A percentile compares a stretch with the other conserved stretches of the same genome.
These are phyloP conservation scores for Cyphomyrus plagiostoma DNA, from an alignment of 2,113 vertebrate species.

Conservation along the genomic window DNA sequence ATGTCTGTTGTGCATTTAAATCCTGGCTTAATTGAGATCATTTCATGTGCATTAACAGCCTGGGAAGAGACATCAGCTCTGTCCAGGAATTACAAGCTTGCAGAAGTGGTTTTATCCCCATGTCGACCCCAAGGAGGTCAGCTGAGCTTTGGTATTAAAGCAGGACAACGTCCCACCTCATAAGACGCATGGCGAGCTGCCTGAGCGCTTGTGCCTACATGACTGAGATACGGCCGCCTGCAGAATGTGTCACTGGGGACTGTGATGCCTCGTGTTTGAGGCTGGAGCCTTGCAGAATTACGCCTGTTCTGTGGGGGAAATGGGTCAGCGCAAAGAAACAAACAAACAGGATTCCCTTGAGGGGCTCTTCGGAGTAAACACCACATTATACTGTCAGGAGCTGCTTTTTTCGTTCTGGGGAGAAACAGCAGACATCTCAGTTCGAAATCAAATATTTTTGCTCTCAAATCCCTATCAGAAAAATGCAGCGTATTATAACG, in stretches of 20 bases:
- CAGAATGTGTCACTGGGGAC: not conserved
- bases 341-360: not conserved
- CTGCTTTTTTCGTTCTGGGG: not conserved
- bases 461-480: not conserved
- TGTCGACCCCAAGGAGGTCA: not conserved
- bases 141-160: slow-evolving; percentile 7
- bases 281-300: not conserved
- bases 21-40: not conserved
- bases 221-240: not conserved
- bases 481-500: not conserved
- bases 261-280: not conserved
- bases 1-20: not conserved
- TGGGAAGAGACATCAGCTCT: not conserved
- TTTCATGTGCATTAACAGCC: not conserved
- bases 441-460: not conserved
- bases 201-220: not conserved
- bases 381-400: not conserved
- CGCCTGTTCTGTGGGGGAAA: not conserved
- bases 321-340: not conserved
- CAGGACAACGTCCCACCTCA: not conserved
- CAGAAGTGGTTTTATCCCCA: not conserved
- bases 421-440: not conserved
- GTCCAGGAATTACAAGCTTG: not conserved
- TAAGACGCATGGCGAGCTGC: not conserved
- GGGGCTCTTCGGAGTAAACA: not conserved